Percentiles rank a stretch among this genome's conserved stretches.
Evolutionary conservation across 2,113 vertebrate species (phyloP).

Genomic region (Oreochromis tanganicae): DNA sequence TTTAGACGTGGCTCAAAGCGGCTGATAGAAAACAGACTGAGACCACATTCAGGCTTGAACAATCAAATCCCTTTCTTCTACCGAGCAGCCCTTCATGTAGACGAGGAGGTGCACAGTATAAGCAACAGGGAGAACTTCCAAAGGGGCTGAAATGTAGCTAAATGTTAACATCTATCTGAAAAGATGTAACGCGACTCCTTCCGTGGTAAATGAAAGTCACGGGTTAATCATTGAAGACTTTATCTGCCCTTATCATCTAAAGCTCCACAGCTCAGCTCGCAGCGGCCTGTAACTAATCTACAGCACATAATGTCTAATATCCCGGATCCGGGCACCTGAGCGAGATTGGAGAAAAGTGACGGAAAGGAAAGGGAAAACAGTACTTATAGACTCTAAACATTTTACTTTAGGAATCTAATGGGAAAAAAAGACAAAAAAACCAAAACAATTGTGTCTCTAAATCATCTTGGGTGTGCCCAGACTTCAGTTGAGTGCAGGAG

Average conservation of each 20-base stretch:
- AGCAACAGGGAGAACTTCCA: not conserved
- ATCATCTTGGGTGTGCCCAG: not conserved
- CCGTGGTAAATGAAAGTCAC: not conserved
- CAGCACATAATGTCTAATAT: not conserved
- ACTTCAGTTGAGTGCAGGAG: not conserved
- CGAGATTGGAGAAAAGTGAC: not conserved
- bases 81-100: not conserved
- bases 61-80: not conserved
- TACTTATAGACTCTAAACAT: not conserved
- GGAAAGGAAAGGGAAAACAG: fast-evolving
- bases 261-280: not conserved
- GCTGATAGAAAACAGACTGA: not conserved
- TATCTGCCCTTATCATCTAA: not conserved
- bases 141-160: not conserved
- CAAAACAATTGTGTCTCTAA: not conserved
- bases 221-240: not conserved
- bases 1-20: not conserved
- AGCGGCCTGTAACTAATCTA: not conserved
- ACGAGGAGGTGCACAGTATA: not conserved
- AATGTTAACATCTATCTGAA: not conserved
- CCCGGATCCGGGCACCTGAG: not conserved
- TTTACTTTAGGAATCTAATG: not conserved
- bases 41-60: not conserved
- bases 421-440: fast-evolving
- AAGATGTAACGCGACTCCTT: not conserved